Evolutionary conservation across 2,113 vertebrate genomes (phyloP), one percentile per base, ranked within the genome.

Genomic region (Syngnathoides biaculeatus): DNA sequence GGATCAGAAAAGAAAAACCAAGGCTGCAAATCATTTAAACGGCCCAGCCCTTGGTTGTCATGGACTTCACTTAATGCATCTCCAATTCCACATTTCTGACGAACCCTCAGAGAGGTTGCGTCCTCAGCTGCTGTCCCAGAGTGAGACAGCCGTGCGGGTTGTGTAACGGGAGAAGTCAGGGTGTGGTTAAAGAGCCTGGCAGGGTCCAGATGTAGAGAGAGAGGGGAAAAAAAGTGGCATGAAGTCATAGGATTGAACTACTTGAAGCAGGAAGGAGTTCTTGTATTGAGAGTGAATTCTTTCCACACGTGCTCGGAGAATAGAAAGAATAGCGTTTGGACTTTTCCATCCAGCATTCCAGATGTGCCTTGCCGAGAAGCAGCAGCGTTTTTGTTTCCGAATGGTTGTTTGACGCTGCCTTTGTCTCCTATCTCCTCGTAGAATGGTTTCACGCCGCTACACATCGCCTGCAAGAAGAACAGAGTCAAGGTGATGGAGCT

Each of bases 381-480:
- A 30, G 61, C 67, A 35, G 43, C 60, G 22, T 13, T 58, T 30
- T 27, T 30, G 19, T 35, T 38, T 20, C 11, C 63, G 13, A 26
- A 30, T 56, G 4, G 24, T 57, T 57, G 13, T 30, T 57, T 57
- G 24, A 57, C 30, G 26, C 17, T 65, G 0, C 55, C 2, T 68
- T 64, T 75, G 24, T 19, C 50, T 62, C 56, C 5, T 47, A 24
- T 77, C 27, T 78, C 22, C 38, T 65, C 48, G 14, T 77, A 99
- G 97, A 99, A 99, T 87, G 97, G 97, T 91, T 99, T 99, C 83
- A 99, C 96, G 10, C 97, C 97, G 4, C 94, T 99, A 84, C 97
- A 99, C 81, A 98, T 99, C 43, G 97, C 97, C 87, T 99, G 97
- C 80, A 99, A 99, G 92, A 99, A 99, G 81, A 99, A 99, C 83